Percentiles rank a stretch among this genome's conserved stretches.
Evolutionary conservation across 2,888 invertebrate species (phyloP).

Genomic region (Acanthococcus lagerstroemiae): DNA sequence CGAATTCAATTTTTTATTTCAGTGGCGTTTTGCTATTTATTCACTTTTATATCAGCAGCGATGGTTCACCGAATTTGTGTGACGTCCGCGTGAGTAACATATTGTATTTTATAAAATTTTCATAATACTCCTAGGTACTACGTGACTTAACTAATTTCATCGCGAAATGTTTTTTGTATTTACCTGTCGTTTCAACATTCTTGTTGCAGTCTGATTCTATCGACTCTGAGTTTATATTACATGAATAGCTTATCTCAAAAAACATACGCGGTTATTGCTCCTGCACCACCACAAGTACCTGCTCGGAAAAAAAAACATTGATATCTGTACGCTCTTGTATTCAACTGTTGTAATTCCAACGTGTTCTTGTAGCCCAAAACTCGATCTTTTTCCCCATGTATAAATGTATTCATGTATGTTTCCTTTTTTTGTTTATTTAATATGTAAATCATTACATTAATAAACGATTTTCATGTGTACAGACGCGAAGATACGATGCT

Average conservation of each 20-base stretch:
- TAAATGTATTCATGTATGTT: too few species aligned
- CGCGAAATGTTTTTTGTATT: not conserved
- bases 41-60: constrained; percentile 72
- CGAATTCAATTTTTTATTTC: constrained; percentile 38
- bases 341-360: too few species aligned
- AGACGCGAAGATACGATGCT: too few species aligned
- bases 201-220: constrained; percentile 64
- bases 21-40: constrained; percentile 61
- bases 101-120: not conserved
- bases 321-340: too few species aligned
- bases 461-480: too few species aligned
- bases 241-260: constrained; percentile 77
- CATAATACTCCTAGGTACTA: not conserved
- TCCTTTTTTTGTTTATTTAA: too few species aligned
- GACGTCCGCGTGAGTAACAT: constrained; percentile 50
- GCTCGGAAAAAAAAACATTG: constrained; percentile 18
- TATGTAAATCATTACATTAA: too few species aligned
- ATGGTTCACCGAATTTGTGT: constrained; percentile 87
- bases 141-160: not conserved
- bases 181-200: not conserved
- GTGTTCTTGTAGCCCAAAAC: too few species aligned
- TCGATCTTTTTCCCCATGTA: too few species aligned
- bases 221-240: constrained; percentile 75
- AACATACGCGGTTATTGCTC: constrained; percentile 1
- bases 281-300: constrained; percentile 11